Evolutionary conservation across 2,888 invertebrate species (phyloP), one percentile per base, ranked within the genome.

Genomic region (Amblyteles armatorius): DNA sequence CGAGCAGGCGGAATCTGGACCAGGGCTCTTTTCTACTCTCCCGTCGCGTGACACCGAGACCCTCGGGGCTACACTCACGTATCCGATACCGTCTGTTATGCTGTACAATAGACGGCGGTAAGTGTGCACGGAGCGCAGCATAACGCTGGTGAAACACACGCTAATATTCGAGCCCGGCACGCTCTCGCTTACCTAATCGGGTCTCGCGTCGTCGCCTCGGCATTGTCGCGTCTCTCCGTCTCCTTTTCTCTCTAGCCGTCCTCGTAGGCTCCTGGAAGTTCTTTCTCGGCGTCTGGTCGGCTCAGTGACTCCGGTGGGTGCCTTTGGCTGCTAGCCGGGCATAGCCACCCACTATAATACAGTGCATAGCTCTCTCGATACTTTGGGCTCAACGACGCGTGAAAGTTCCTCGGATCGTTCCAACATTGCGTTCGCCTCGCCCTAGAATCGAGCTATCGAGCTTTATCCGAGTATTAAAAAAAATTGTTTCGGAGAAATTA

Each of bases 161-260:
- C 29, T 52, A 71, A 85, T 85, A 85, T 85, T 85, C 79, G 76
- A 79, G 82, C 67, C 85, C 86, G 88, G 85, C 86, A 88, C 86
- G 87, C 86, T 91, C 89, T 91, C 90, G 88, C 89, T 90, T 91
- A 90, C 89, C 89, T 90, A 91, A 91, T 90, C 90, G 87, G 84
- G 85, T 85, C 85, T 88, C 88, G 88, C 88, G 88, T 88, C 89
- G 88, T 87, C 87, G 88, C 88, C 85, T 85, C 88, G 85, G 83
- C 87, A 89, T 87, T 89, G 88, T 90, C 88, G 88, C 83, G 86
- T 84, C 79, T 81, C 79, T 81, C 78, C 55, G 72, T 68, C 71
- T 77, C 68, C 52, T 72, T 71, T 77, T 63, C 16, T 65, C 69
- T 65, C 76, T 26, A 65, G 63, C 6, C n/a, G 13, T 55, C 22